Evolutionary conservation across 2,113 vertebrate genomes (phyloP).

Genomic region (Aegithalos caudatus): DNA sequence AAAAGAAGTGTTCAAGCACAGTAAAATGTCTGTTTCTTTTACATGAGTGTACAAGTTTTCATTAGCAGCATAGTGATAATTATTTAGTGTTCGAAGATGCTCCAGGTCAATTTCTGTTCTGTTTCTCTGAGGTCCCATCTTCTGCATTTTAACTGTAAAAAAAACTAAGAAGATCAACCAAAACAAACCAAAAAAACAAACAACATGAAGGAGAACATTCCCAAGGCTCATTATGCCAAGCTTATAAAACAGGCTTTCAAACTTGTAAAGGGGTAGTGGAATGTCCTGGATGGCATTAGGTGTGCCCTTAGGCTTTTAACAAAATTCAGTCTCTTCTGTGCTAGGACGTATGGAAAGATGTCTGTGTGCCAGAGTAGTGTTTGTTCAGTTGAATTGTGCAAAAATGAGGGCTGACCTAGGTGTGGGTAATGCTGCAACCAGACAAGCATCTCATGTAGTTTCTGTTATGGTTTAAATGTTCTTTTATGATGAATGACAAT

Average conservation of each 20-base stretch:
- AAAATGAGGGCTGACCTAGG: slow-evolving; percentile 1
- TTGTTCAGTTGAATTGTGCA: slow-evolving; percentile 25
- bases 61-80: neutral
- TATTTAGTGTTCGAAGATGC: neutral
- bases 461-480: neutral
- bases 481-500: neutral
- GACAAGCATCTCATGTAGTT: neutral
- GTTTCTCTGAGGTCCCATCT: neutral
- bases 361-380: neutral
- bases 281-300: neutral
- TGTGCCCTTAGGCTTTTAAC: neutral
- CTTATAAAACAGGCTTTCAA: neutral
- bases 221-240: neutral
- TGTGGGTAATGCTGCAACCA: neutral
- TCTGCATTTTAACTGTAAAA: neutral
- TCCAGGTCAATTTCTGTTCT: neutral
- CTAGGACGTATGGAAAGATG: neutral
- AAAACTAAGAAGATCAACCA: neutral
- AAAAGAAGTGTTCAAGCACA: neutral
- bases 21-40: neutral
- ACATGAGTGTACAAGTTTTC: neutral
- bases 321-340: neutral
- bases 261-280: neutral
- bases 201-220: neutral
- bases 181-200: neutral